Conservation (phyloP, 30 jellyfish, hydroid and myxozoan species). For the Hydractinia symbiolongicarpus region DNA sequence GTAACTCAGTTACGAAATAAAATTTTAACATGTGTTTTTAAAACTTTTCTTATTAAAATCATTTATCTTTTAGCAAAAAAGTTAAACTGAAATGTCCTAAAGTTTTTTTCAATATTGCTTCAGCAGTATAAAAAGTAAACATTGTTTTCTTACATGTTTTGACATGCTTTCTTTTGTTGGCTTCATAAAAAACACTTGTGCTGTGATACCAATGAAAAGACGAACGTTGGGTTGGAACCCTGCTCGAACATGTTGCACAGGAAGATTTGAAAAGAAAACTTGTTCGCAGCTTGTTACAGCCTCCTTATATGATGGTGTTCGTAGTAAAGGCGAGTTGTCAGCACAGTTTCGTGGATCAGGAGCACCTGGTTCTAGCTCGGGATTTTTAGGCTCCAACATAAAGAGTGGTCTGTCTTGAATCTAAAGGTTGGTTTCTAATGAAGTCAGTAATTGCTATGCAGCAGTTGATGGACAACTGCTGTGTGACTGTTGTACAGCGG, state of each 20-base stretch:
- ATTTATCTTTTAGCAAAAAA: neutral
- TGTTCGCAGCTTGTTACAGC: constrained; percentile 81
- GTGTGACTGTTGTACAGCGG: too few relatives aligned
- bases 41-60: too few relatives aligned
- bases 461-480: neutral
- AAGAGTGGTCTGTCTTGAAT: constrained; percentile 61
- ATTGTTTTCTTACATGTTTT: constrained; percentile 54
- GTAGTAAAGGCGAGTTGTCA: constrained; percentile 58
- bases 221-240: constrained; percentile 90
- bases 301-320: constrained; percentile 95
- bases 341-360: constrained; percentile 32
- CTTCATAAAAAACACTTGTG: constrained; percentile 66
- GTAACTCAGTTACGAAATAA: too few relatives aligned
- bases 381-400: constrained; percentile 71
- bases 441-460: neutral
- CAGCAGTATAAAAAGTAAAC: neutral
- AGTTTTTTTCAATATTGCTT: too few relatives aligned
- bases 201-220: constrained; percentile 58
- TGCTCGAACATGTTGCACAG: constrained; percentile 76
- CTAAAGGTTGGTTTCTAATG: neutral
- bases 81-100: too few relatives aligned
- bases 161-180: constrained; percentile 56
- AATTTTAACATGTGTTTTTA: too few relatives aligned
- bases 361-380: neutral
- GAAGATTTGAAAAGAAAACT: constrained; percentile 67